A percentile compares a stretch with the other conserved stretches of the same genome.
Conservation (phyloP, 2,113 vertebrate genomes). For the Etheostoma cragini region DNA sequence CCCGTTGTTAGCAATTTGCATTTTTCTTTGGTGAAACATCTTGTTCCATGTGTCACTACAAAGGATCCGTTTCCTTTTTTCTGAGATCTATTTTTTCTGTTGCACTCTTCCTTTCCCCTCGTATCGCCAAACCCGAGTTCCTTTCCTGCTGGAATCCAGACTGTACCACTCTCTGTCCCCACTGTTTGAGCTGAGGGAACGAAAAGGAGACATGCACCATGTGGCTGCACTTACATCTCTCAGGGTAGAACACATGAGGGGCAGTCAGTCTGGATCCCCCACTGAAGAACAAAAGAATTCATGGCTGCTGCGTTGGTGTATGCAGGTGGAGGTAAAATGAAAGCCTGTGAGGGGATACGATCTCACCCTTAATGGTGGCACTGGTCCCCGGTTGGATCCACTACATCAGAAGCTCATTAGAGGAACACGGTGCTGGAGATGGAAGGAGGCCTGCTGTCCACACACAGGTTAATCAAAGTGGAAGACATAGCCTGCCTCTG, state of each 20-base stretch:
- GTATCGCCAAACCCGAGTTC: slow-evolving; percentile 1
- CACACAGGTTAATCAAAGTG: slow-evolving; percentile 37
- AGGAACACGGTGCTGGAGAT: slow-evolving; percentile 22
- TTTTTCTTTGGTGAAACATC: slow-evolving; percentile 80
- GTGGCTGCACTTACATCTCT: slow-evolving; percentile 32
- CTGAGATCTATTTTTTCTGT: slow-evolving; percentile 29
- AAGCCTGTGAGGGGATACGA: slow-evolving; percentile 24
- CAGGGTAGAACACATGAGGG: slow-evolving; percentile 8
- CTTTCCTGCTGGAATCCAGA: slow-evolving; percentile 34
- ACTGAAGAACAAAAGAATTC: slow-evolving; percentile 13
- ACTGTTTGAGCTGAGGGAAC: slow-evolving; percentile 16
- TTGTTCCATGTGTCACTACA: slow-evolving; percentile 78
- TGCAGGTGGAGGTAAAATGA: slow-evolving; percentile 41
- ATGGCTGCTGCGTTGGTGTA: slow-evolving; percentile 19
- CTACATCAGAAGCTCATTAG: slow-evolving; percentile 54
- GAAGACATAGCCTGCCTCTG: slow-evolving; percentile 6
- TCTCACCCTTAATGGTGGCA: slow-evolving; percentile 16
- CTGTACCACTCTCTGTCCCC: slow-evolving; percentile 13
- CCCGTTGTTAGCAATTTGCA: slow-evolving; percentile 79
- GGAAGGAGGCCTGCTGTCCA: slow-evolving; percentile 17
- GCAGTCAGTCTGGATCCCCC: slow-evolving; percentile 12
- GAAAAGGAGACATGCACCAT: slow-evolving; percentile 18
- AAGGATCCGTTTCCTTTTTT: slow-evolving; percentile 57
- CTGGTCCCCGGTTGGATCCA: slow-evolving; percentile 34
- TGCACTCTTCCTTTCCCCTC: slow-evolving; percentile 21